phyloP scores from a whole-genome alignment of 2,797 vertebrate genomes.

The Telmatherina bonti region DNA sequence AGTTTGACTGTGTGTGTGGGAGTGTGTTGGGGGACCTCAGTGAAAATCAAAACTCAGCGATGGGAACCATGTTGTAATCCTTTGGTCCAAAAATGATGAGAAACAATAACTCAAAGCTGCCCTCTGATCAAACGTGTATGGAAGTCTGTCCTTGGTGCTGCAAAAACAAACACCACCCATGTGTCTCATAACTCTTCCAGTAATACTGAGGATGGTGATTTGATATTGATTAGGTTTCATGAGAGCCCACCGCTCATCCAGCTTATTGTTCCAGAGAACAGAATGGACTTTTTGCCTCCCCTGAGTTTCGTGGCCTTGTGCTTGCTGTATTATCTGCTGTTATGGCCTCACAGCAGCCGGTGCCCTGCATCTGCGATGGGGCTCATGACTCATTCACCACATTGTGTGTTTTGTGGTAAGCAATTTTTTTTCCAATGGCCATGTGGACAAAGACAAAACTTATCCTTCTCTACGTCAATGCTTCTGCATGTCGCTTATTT shows the following conservation, averaged over 20 bases:
- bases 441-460: slow-evolving; percentile 56
- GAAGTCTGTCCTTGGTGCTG: slow-evolving; percentile 69
- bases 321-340: slow-evolving; percentile 70
- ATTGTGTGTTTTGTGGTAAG: slow-evolving; percentile 72
- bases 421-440: slow-evolving; percentile 77
- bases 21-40: neutral
- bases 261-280: slow-evolving; percentile 76
- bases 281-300: slow-evolving; percentile 65
- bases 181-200: slow-evolving; percentile 80
- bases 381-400: slow-evolving; percentile 70
- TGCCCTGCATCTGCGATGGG: slow-evolving; percentile 67
- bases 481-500: slow-evolving; percentile 49
- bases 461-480: slow-evolving; percentile 62
- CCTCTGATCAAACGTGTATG: slow-evolving; percentile 68
- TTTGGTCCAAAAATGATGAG: slow-evolving; percentile 74
- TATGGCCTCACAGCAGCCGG: slow-evolving; percentile 60
- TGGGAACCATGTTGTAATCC: slow-evolving; percentile 65
- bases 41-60: slow-evolving; percentile 46
- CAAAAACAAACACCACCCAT: slow-evolving; percentile 77
- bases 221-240: slow-evolving; percentile 85
- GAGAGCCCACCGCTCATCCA: slow-evolving; percentile 67
- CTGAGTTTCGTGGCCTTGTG: slow-evolving; percentile 64
- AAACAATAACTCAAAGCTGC: slow-evolving; percentile 78
- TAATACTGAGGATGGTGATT: slow-evolving; percentile 77
- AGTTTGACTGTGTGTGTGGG: slow-evolving; percentile 9